These are phyloP conservation scores for Cyclopterus lumpus DNA, from an alignment of 2,797 vertebrate genomes.

Conservation along the genomic window DNA sequence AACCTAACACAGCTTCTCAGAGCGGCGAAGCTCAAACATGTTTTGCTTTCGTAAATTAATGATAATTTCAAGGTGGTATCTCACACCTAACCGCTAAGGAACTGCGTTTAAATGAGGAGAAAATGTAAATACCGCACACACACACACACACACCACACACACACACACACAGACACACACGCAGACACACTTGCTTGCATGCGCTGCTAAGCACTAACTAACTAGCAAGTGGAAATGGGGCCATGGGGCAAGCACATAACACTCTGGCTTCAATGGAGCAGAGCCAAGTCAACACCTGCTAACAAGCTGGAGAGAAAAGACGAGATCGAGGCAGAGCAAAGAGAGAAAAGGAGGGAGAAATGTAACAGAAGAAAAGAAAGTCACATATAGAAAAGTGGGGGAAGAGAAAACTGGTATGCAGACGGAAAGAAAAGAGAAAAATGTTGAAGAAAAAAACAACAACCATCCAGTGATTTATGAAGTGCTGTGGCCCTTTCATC, in stretches of 20 bases:
- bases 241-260: slow-evolving; percentile 76
- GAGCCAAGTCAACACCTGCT: slow-evolving; percentile 78
- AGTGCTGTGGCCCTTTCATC: slow-evolving; percentile 67
- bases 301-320: slow-evolving; percentile 72
- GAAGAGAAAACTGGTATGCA: slow-evolving; percentile 35
- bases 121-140: slow-evolving; percentile 25
- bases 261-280: slow-evolving; percentile 70
- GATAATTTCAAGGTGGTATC: neutral
- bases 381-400: slow-evolving; percentile 29
- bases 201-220: slow-evolving; percentile 68
- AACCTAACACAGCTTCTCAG: neutral
- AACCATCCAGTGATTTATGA: slow-evolving; percentile 74
- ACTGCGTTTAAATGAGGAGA: neutral
- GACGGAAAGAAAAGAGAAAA: slow-evolving; percentile 39
- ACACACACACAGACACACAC: no score
- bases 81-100: neutral
- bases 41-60: neutral
- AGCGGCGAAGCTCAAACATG: neutral
- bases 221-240: slow-evolving; percentile 71
- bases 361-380: slow-evolving; percentile 21
- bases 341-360: slow-evolving; percentile 20
- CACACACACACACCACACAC: no score
- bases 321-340: slow-evolving; percentile 20
- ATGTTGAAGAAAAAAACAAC: slow-evolving; percentile 43
- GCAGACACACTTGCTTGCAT: slow-evolving; percentile 37